These are phyloP conservation scores for Gallinago stenura DNA, from an alignment of 2,797 vertebrate species.

Conservation along the genomic window DNA sequence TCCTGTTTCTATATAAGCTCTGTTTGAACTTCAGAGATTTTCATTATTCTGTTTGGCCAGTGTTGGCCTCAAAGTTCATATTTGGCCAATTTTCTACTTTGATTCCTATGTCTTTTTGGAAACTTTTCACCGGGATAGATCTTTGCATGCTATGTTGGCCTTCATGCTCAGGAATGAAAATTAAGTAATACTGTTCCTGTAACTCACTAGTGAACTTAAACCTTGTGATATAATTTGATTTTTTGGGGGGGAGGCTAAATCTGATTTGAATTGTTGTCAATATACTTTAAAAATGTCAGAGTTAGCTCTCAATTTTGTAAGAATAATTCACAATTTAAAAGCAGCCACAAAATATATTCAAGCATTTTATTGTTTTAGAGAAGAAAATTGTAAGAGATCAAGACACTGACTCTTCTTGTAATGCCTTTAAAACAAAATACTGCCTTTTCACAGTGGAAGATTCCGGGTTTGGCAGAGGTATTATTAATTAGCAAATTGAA, in stretches of 20 bases:
- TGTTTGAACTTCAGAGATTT: conserved; percentile 8
- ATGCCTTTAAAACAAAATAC: background rate
- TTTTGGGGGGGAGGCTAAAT: background rate
- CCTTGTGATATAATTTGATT: background rate
- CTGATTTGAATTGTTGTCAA: background rate
- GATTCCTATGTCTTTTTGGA: background rate
- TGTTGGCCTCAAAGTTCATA: background rate
- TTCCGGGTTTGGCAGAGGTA: background rate
- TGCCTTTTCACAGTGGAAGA: background rate
- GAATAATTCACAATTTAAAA: background rate
- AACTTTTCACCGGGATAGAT: background rate
- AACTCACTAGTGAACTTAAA: background rate
- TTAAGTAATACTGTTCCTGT: background rate
- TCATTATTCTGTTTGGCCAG: conserved; percentile 12
- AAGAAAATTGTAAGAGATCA: background rate
- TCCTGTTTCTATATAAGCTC: background rate
- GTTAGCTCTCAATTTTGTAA: background rate
- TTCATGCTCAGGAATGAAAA: background rate
- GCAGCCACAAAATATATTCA: background rate
- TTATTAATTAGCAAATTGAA: background rate
- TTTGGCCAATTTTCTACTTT: background rate
- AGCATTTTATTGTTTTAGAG: conserved; percentile 27
- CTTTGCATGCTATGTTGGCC: background rate
- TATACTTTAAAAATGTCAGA: background rate
- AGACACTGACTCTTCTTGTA: background rate